Base-by-base conservation (phyloP, 2,113 vertebrate genomes). In the Nannospalax galili region DNA sequence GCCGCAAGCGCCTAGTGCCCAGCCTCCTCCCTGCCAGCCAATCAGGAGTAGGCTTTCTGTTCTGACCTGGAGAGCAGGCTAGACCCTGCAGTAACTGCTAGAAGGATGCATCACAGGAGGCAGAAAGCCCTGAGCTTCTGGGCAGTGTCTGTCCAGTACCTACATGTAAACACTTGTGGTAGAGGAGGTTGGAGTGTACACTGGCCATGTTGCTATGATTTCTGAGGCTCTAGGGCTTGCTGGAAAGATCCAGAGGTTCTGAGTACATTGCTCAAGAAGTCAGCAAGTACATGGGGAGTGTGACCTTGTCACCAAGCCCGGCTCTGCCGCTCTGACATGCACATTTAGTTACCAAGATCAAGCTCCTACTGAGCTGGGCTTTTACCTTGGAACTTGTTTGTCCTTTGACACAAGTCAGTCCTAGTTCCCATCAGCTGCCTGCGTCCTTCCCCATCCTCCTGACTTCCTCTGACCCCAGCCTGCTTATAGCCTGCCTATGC, bases 1-100 rank as follows among this genome's bases (percentile, higher is more conserved):
- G 88, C 97, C 92, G 74, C 97, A 52, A 65, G 90, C n/a, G n/a
- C 92, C 94, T 62, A 92, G 37, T 95, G 94, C 92, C 17, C 93
- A 6, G 92, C 74, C 94, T 81, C 1, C 6, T 95, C 92, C 65
- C 60, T 91, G 88, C 95, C 97, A 97, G 45, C 80, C 75, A 35
- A 77, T 97, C 97, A 94, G 84, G 37, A 52, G 48, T 28, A 10
- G 40, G 28, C 70, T 87, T 75, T 88, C 86, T 28, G 6, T 60
- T 48, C 87, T 91, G 70, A 91, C 45, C 42, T 58, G 67, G 35
- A 37, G 16, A 30, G 11, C 1, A 9, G n/a, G 56, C 58, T 78
- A 35, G 48, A 88, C 72, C 88, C 85, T 26, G n/a, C 32, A 1
- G 9, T 69, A 19, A 28, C 42, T 62, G 30, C 56, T 20, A 35